Conservation (phyloP, 2,888 invertebrate genomes). For the Meiosimyza decipiens region DNA sequence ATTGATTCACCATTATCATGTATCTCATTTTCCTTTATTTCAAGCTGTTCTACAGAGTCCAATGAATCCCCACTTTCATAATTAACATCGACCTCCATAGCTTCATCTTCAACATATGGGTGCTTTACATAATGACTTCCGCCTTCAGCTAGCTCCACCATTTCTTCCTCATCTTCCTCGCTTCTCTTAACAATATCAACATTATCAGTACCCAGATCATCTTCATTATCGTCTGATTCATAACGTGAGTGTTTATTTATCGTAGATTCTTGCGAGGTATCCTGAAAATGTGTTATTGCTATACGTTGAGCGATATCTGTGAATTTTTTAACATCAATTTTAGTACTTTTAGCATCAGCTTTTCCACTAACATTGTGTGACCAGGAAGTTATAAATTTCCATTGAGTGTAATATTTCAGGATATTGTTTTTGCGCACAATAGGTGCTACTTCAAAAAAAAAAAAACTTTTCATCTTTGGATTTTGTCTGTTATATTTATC, state of each 20-base stretch:
- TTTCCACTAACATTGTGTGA: conserved; percentile 44
- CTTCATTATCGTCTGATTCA: conserved; percentile 22
- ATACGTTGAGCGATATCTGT: neutral
- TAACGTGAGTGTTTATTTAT: conserved; percentile 21
- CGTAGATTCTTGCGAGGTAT: neutral
- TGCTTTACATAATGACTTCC: conserved; percentile 40
- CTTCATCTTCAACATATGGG: conserved; percentile 58
- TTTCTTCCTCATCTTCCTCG: conserved; percentile 36
- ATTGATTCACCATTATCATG: conserved; percentile 69
- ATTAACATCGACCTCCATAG: conserved; percentile 51
- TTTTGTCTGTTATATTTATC: too few relatives aligned
- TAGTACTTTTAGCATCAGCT: conserved; percentile 35
- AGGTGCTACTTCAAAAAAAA: too few relatives aligned
- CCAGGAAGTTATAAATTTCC: conserved; percentile 62
- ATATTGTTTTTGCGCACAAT: too few relatives aligned
- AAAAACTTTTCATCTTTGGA: too few relatives aligned
- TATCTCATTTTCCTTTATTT: conserved; percentile 69
- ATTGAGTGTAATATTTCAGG: too few relatives aligned
- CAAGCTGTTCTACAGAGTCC: conserved; percentile 68
- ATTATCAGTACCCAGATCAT: conserved; percentile 9
- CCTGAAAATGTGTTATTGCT: neutral
- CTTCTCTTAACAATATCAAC: conserved; percentile 20
- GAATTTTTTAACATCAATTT: conserved; percentile 44
- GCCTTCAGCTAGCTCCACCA: conserved; percentile 35
- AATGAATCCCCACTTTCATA: conserved; percentile 63